phyloP scores from a whole-genome alignment of 2,113 vertebrate species.

The Ammodytes marinus region DNA sequence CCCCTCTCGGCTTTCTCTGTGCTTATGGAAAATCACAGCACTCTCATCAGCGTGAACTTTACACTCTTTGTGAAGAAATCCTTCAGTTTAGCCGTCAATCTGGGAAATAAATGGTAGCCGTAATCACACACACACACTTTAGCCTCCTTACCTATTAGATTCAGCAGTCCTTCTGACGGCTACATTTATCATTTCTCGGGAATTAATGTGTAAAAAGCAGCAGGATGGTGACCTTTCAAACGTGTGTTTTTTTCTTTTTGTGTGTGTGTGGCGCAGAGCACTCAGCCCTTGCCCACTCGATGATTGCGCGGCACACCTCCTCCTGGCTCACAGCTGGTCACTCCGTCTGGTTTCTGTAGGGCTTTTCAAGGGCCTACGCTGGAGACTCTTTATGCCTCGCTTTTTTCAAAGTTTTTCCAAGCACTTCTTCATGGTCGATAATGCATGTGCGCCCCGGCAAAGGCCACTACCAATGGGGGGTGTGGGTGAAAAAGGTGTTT shows the following conservation, averaged over 20 bases:
- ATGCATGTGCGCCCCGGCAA: slow-evolving; percentile 54
- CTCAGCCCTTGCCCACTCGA: slow-evolving; percentile 40
- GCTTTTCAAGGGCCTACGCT: slow-evolving; percentile 41
- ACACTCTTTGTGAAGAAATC: not conserved
- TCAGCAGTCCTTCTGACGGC: slow-evolving; percentile 12
- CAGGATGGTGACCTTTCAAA: slow-evolving; percentile 63
- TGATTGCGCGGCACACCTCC: slow-evolving; percentile 60
- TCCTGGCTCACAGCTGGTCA: slow-evolving; percentile 60
- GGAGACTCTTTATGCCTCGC: slow-evolving; percentile 48
- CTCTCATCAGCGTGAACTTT: slow-evolving; percentile 14
- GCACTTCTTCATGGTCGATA: slow-evolving; percentile 61
- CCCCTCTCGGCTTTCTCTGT: slow-evolving; percentile 1
- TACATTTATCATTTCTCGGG: slow-evolving; percentile 27
- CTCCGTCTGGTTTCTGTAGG: slow-evolving; percentile 40
- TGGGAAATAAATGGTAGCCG: not conserved
- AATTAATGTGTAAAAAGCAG: slow-evolving; percentile 51
- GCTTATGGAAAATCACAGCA: not conserved
- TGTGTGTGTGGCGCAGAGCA: slow-evolving; percentile 23
- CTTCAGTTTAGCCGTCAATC: slow-evolving; percentile 12
- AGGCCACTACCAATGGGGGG: slow-evolving; percentile 39
- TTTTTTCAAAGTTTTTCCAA: slow-evolving; percentile 50
- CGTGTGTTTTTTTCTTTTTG: slow-evolving; percentile 4
- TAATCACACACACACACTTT: slow-evolving; percentile 7
- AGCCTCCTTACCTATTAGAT: not conserved
- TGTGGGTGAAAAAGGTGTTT: not conserved